Conservation (phyloP, 1,140 invertebrate species). For the Idris sp. region DNA sequence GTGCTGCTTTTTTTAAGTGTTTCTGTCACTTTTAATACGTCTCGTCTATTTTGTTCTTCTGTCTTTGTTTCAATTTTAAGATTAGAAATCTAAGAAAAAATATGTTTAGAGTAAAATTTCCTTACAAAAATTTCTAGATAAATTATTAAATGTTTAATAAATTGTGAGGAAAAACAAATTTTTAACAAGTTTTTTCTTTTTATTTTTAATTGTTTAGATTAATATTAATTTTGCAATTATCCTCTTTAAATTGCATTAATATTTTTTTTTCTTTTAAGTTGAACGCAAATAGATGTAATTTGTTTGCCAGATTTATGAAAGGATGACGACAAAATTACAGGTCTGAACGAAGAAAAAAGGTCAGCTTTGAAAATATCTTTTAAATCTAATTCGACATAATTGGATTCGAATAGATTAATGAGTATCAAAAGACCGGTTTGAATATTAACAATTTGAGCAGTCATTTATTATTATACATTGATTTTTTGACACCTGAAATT, state of each 20-base stretch:
- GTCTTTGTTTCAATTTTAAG: too few species aligned
- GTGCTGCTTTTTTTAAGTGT: constrained; percentile 23
- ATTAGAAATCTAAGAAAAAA: too few species aligned
- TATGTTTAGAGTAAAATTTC: neutral
- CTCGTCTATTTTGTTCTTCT: neutral
- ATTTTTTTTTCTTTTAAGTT: too few species aligned
- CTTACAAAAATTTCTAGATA: neutral
- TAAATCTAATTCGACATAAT: constrained; percentile 39
- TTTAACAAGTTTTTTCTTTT: too few species aligned
- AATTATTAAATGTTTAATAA: too few species aligned
- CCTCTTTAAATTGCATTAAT: neutral
- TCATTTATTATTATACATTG: too few species aligned
- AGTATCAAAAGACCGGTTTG: constrained; percentile 19
- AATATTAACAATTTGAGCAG: neutral
- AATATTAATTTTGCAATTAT: constrained; percentile 26
- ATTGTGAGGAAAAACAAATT: too few species aligned
- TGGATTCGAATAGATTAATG: constrained; percentile 24
- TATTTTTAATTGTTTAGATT: too few species aligned
- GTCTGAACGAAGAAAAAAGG: neutral
- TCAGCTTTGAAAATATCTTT: constrained; percentile 17
- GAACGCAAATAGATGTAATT: constrained; percentile 12
- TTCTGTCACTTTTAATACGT: constrained; percentile 16
- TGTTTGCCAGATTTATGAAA: neutral
- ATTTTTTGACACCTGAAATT: too few species aligned
- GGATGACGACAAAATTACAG: constrained; percentile 12